Conservation (phyloP, 1,140 invertebrate genomes). For the Maniola jurtina region DNA sequence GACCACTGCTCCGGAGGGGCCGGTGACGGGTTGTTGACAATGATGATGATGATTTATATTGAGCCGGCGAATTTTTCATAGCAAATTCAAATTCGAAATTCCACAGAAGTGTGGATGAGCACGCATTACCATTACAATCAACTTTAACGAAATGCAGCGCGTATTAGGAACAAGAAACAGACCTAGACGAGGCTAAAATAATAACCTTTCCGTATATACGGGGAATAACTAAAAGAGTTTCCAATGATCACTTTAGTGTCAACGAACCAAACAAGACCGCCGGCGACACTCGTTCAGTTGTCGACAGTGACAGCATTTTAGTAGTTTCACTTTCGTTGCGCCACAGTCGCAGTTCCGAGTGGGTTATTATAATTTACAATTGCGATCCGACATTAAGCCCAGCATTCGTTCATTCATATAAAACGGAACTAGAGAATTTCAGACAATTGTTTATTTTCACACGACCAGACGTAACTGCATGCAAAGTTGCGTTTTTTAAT, state of each 20-base stretch:
- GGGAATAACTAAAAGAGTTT: no score
- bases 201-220: no score
- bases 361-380: constrained; percentile 33
- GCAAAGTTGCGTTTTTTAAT: constrained; percentile 31
- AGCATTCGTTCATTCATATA: constrained; percentile 22
- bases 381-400: constrained; percentile 29
- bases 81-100: no score
- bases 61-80: no score
- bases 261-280: background rate
- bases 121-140: no score
- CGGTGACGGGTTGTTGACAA: no score
- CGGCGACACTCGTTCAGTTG: background rate
- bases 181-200: no score
- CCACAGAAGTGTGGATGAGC: no score
- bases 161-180: no score
- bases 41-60: no score
- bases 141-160: no score
- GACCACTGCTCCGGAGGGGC: no score
- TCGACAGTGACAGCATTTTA: constrained; percentile 21
- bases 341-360: constrained; percentile 12
- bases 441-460: constrained; percentile 36
- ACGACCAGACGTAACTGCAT: constrained; percentile 28
- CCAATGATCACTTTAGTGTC: background rate
- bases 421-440: constrained; percentile 32
- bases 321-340: constrained; percentile 32